Base-by-base conservation (phyloP, 64 coral and sea anemone species). In the Stylophora pistillata region DNA sequence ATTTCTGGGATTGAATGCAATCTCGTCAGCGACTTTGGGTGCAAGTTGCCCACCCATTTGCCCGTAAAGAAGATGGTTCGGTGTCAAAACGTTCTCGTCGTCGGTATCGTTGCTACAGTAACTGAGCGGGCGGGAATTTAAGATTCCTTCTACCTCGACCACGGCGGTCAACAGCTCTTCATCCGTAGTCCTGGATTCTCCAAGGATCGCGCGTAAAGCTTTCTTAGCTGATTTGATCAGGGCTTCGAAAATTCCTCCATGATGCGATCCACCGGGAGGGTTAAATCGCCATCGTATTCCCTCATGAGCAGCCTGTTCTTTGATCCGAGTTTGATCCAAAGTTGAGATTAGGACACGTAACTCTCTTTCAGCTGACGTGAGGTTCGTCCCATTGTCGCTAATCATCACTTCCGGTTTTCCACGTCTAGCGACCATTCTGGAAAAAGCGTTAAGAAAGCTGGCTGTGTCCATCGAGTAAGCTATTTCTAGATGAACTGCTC, bases 161-260 rank as follows among this genome's bases (percentile, higher is more conserved):
- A n/a, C 71, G 11, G 84, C 84, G 84, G n/a, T 86, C 30, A 72
- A 47, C 0, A 86, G 84, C 37, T 86, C 84, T 47, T 86, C 84
- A 72, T 86, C 65, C 23, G 66, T 86, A 55, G 15, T 47, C 73
- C 9, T 63, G n/a, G n/a, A n/a, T n/a, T n/a, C n/a, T n/a, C n/a
- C n/a, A n/a, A n/a, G n/a, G n/a, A n/a, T n/a, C n/a, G n/a, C 61
- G 20, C 61, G 60, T 31, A 86, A 15, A 17, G 82, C 63, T 26
- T 29, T 86, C 41, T 86, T 86, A 7, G 82, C 60, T 15, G 82
- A 86, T 53, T 86, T 86, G 11, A 86, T 86, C 54, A 82, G 34
- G 25, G 81, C 7, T 21, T 85, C 81, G 58, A 85, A 85, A 27
- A 85, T 61, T 65, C 57, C 81, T 32, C 57, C 58, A 53, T 85